Evolutionary conservation across 1,140 invertebrate genomes (phyloP).

Genomic region (Gryon sp.): DNA sequence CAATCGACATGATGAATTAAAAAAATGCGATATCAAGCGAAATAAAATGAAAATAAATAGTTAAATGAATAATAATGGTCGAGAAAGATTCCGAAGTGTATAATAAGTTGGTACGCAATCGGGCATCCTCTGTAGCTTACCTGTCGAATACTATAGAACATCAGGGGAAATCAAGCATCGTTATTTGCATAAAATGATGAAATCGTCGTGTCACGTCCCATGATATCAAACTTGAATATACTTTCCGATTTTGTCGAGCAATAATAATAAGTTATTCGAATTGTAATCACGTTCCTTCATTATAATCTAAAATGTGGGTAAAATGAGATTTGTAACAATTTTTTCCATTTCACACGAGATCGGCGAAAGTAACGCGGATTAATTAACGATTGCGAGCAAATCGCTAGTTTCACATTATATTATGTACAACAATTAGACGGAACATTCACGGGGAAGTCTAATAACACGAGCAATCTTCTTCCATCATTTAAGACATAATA

Average conservation of each 20-base stretch:
- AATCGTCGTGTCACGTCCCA: constrained; percentile 73
- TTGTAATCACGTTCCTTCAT: constrained; percentile 61
- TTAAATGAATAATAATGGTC: constrained; percentile 53
- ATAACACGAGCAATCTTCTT: too few species aligned
- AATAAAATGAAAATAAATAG: constrained; percentile 42
- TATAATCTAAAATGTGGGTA: constrained; percentile 44
- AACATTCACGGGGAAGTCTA: too few species aligned
- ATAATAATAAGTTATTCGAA: constrained; percentile 61
- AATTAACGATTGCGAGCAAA: constrained; percentile 24
- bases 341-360: constrained; percentile 26
- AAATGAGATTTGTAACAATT: constrained; percentile 11
- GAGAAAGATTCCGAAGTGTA: constrained; percentile 29
- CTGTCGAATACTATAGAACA: constrained; percentile 67
- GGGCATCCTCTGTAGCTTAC: constrained; percentile 41
- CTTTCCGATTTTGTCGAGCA: constrained; percentile 59
- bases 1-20: constrained; percentile 8
- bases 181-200: constrained; percentile 81
- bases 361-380: constrained; percentile 1
- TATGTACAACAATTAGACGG: neutral
- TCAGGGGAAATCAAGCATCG: constrained; percentile 79
- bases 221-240: constrained; percentile 64
- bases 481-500: too few species aligned
- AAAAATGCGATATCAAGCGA: constrained; percentile 19
- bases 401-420: neutral
- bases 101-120: constrained; percentile 43